Percentiles rank a stretch among this genome's conserved stretches.
Evolutionary conservation across 1,140 invertebrate species (phyloP).

Genomic region (Laodelphax striatellus): DNA sequence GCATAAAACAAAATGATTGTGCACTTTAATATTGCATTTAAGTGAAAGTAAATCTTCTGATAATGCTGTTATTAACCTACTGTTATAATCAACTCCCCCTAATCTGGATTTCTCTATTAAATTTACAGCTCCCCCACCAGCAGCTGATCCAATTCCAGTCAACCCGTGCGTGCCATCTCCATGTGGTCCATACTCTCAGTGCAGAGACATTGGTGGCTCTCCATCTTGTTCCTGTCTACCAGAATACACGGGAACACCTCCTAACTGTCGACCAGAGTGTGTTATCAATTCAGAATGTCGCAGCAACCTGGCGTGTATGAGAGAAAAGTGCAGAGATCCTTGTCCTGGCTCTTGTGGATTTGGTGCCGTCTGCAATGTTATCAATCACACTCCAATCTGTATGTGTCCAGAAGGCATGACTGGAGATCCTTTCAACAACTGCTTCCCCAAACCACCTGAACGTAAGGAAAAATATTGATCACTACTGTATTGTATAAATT

Average conservation of each 20-base stretch:
- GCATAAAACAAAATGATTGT: too few species aligned
- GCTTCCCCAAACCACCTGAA: conserved; percentile 26
- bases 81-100: too few species aligned
- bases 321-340: conserved; percentile 30
- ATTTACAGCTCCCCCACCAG: conserved; percentile 19
- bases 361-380: conserved; percentile 34
- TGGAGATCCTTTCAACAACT: conserved; percentile 39
- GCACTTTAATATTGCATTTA: too few species aligned
- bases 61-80: too few species aligned
- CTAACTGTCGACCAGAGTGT: conserved; percentile 37
- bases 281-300: conserved; percentile 31
- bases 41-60: too few species aligned
- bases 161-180: conserved; percentile 40
- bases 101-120: background rate
- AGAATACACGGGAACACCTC: conserved; percentile 32
- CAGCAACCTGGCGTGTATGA: conserved; percentile 30
- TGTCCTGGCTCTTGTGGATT: conserved; percentile 32
- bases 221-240: conserved; percentile 32
- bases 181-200: conserved; percentile 40
- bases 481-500: too few species aligned
- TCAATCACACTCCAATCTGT: conserved; percentile 37
- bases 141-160: conserved; percentile 13
- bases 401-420: conserved; percentile 32
- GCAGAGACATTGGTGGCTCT: conserved; percentile 30
- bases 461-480: conserved; percentile 29